phyloP scores from a whole-genome alignment of 2,797 vertebrate species.

The Poeciliopsis paucimaculata region DNA sequence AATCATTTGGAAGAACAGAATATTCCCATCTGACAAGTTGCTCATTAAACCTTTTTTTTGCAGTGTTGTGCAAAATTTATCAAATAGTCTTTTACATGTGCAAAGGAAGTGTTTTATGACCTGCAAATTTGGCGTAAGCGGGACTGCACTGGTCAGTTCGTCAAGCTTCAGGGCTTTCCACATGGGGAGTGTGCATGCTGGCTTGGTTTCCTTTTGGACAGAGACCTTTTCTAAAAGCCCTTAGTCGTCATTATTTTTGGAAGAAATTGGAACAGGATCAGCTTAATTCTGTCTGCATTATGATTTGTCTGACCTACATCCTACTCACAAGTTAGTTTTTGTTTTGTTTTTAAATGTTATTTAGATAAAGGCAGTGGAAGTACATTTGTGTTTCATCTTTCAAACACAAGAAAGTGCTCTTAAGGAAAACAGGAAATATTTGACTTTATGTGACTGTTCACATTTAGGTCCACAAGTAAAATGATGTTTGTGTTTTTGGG shows the following conservation, averaged over 20 bases:
- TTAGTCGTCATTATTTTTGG: conserved; percentile 62
- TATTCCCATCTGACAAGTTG: conserved; percentile 9
- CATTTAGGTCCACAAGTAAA: neutral
- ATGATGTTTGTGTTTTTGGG: neutral
- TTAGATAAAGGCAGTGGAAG: neutral
- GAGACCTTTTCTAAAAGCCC: conserved; percentile 55
- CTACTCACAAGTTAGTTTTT: conserved; percentile 16
- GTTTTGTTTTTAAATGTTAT: neutral
- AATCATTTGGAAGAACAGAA: neutral
- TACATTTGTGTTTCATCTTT: neutral
- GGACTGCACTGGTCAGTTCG: conserved; percentile 55
- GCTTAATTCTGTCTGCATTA: conserved; percentile 41
- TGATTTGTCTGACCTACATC: conserved; percentile 60
- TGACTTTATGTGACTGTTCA: neutral
- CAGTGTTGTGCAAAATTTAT: conserved; percentile 43
- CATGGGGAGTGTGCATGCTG: conserved; percentile 72
- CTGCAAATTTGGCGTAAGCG: conserved; percentile 46
- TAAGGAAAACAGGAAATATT: neutral
- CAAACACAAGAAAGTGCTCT: neutral
- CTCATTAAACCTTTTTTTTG: conserved; percentile 26
- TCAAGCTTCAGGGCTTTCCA: conserved; percentile 59
- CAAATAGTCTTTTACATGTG: conserved; percentile 21
- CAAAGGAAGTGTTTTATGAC: conserved; percentile 49
- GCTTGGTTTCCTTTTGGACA: conserved; percentile 71
- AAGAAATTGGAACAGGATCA: conserved; percentile 44